Base-by-base conservation (phyloP, 2,888 invertebrate species). In the Parascotia fuliginaria region DNA sequence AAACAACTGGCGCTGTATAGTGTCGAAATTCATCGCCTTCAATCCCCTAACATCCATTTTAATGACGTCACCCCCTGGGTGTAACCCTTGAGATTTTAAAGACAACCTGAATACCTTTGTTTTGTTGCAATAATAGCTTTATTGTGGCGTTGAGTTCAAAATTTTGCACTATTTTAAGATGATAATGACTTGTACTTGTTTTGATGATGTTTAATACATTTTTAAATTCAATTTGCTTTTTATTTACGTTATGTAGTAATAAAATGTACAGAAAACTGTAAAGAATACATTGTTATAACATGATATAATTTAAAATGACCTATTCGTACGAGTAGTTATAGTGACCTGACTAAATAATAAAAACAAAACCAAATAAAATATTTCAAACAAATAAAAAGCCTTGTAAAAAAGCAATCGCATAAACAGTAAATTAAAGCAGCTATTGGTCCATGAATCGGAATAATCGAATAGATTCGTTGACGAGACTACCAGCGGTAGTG, bases 51-150 rank as follows among this genome's bases (percentile, higher is more conserved):
- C 81, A 83, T 85, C 71, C 75, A 85, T 85, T 85, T 87, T 87
- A 87, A 87, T 85, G 85, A 83, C 83, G 74, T 76, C 83, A 80
- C 77, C 80, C 83, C n/a, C 76, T 70, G 66, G 72, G 68, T 67
- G 44, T 59, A 83, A 79, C 85, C 82, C 83, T 83, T 81, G 72
- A 79, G 73, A 73, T 71, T 74, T 73, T 70, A 42, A 49, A 61
- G 49, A 56, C 66, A n/a, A 67, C 65, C 57, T 68, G 66, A 63
- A 56, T 60, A 54, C 64, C 68, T 71, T 77, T 54, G 49, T 64
- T 62, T 41, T 12, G n/a, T 37, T 31, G 40, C 42, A 33, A 45
- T 15, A n/a, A n/a, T n/a, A n/a, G n/a, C n/a, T 24, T 24, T 24
- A 24, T 3, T 1, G 24, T 6, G 4, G 1, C 7, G 24, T 7